Evolutionary conservation across 2,113 vertebrate species (phyloP).

Genomic region (Proterorhinus semilunaris): DNA sequence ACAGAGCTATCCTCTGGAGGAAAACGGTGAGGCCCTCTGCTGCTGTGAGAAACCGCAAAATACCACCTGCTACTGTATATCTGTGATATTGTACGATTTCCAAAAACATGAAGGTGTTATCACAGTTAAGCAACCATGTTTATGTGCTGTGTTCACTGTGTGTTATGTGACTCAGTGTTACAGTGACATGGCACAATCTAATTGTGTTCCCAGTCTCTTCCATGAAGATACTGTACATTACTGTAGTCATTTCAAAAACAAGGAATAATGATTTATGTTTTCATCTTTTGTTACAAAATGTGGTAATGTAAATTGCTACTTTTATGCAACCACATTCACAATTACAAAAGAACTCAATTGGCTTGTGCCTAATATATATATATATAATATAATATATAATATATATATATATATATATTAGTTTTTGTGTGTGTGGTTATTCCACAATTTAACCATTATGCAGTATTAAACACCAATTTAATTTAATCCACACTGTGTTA

Average conservation of each 20-base stretch:
- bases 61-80: not conserved
- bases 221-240: constrained; percentile 55
- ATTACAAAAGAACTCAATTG: not conserved
- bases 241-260: constrained; percentile 32
- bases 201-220: constrained; percentile 46
- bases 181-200: constrained; percentile 50
- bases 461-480: no score
- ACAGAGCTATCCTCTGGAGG: constrained; percentile 95
- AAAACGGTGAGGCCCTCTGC: constrained; percentile 83
- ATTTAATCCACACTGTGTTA: no score
- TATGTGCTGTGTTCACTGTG: constrained; percentile 22
- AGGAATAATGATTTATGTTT: constrained; percentile 38
- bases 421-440: no score
- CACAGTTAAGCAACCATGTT: constrained; percentile 20
- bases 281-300: constrained; percentile 27
- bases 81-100: not conserved
- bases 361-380: no score
- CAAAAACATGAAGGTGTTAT: constrained; percentile 5
- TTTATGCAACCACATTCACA: not conserved
- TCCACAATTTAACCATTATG: no score
- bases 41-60: not conserved
- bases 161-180: constrained; percentile 57
- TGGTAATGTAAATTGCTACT: not conserved
- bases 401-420: no score
- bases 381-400: no score